Evolutionary conservation across 1,140 invertebrate genomes (phyloP), one percentile per base, ranked within the genome.

Genomic region (Bombus confusus): DNA sequence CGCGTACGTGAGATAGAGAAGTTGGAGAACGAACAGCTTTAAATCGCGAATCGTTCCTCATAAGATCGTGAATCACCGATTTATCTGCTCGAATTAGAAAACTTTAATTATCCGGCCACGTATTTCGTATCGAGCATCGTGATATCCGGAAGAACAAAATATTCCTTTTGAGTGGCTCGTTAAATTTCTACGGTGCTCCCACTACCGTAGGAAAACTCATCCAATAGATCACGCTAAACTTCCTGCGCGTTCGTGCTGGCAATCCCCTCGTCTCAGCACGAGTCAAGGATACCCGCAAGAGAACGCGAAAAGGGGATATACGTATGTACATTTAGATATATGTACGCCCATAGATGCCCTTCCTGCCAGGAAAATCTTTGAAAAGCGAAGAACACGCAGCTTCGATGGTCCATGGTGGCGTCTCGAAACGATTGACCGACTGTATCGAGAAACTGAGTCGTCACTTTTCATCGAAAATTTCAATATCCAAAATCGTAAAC

Each of bases 161-260:
- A 90, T 90, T 90, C 89, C 68, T 80, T 90, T 82, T 71, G 88
- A 90, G 85, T 84, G 85, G 88, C 88, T 90, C 88, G 88, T 90
- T 90, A 90, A 89, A 89, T 90, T 90, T 80, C 88, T 31, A 47
- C 80, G 69, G 74, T 18, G 88, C 72, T 87, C 69, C 78, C 78
- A 74, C n/a, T 25, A 41, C 74, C 59, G 77, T 68, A 74, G 81
- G 82, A 90, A 90, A 90, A 89, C 88, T 90, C 82, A 57, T 79
- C 86, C 88, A 74, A 89, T 90, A 90, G 88, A 90, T 90, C 88
- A 90, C 88, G 86, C 69, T 80, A 85, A 89, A 89, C 86, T 90
- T 90, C 78, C 88, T 81, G 78, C 88, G 79, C 88, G 88, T 90
- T 86, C 80, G 80, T 83, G 80, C 84, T 68, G 37, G 88, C 88